Evolutionary conservation across 2,113 vertebrate species (phyloP).

Genomic region (Psettodes erumei): DNA sequence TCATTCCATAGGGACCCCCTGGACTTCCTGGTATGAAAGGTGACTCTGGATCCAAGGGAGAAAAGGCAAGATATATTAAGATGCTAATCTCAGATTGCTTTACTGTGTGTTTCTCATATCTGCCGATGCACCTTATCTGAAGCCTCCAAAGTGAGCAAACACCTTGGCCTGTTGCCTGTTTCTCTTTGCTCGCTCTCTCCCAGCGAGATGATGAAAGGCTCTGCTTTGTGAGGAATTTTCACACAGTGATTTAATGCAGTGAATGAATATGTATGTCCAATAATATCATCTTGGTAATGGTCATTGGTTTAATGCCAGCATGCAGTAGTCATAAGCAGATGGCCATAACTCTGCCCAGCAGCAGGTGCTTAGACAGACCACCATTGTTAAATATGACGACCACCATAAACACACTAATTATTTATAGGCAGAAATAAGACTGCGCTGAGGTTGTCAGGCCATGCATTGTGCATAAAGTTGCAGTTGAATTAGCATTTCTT

Average conservation of each 20-base stretch:
- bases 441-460: not conserved
- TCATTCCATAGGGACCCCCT: constrained; percentile 88
- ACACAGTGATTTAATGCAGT: constrained; percentile 52
- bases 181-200: constrained; percentile 37
- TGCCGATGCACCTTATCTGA: constrained; percentile 56
- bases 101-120: constrained; percentile 65
- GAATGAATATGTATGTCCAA: constrained; percentile 69
- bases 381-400: constrained; percentile 63
- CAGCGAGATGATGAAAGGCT: constrained; percentile 24
- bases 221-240: constrained; percentile 28
- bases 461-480: constrained; percentile 18
- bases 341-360: constrained; percentile 54
- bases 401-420: constrained; percentile 57
- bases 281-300: constrained; percentile 61
- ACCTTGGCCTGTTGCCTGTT: constrained; percentile 21
- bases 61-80: constrained; percentile 88
- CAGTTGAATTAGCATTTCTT: constrained; percentile 38
- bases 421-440: constrained; percentile 55
- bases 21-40: constrained; percentile 97
- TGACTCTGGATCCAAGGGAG: constrained; percentile 94
- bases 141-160: constrained; percentile 56
- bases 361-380: constrained; percentile 58
- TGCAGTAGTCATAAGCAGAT: constrained; percentile 57
- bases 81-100: constrained; percentile 71
- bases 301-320: constrained; percentile 64